A percentile compares a stretch with the other conserved stretches of the same genome.
phyloP scores from a whole-genome alignment of 2,797 vertebrate genomes.

The Xiphophorus birchmanni region DNA sequence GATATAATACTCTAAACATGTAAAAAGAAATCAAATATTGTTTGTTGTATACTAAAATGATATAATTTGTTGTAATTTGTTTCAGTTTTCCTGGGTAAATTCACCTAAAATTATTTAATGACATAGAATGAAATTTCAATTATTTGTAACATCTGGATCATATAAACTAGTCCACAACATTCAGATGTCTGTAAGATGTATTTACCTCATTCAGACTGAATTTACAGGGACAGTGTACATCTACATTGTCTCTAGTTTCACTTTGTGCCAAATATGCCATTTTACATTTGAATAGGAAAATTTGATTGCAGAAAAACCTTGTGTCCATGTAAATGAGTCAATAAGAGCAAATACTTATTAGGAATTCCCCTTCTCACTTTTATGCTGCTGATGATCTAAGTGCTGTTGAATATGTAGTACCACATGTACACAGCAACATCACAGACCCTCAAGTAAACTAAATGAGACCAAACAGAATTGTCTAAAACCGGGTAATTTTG shows the following conservation, averaged over 20 bases:
- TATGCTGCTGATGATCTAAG: slow-evolving; percentile 30
- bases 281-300: slow-evolving; percentile 5
- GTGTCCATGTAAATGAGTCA: slow-evolving; percentile 44
- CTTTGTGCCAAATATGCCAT: slow-evolving; percentile 1
- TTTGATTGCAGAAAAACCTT: slow-evolving; percentile 22
- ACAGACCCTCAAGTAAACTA: slow-evolving; percentile 47
- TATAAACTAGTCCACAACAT: slow-evolving; percentile 15
- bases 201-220: slow-evolving; percentile 10
- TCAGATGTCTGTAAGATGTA: slow-evolving; percentile 12
- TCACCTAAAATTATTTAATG: slow-evolving; percentile 22
- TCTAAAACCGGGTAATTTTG: slow-evolving; percentile 41
- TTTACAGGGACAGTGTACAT: slow-evolving; percentile 15
- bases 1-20: slow-evolving; percentile 19
- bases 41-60: slow-evolving; percentile 23
- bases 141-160: slow-evolving; percentile 20
- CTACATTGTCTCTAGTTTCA: background rate
- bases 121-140: slow-evolving; percentile 45
- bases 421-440: slow-evolving; percentile 38
- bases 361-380: slow-evolving; percentile 35
- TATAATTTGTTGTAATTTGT: slow-evolving; percentile 19
- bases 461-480: slow-evolving; percentile 40
- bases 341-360: slow-evolving; percentile 37
- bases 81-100: slow-evolving; percentile 44
- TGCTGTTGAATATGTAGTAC: slow-evolving; percentile 59
- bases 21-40: slow-evolving; percentile 17